These are phyloP conservation scores for Lepidonotus clava DNA, from an alignment of 2,888 invertebrate genomes.

Conservation along the genomic window DNA sequence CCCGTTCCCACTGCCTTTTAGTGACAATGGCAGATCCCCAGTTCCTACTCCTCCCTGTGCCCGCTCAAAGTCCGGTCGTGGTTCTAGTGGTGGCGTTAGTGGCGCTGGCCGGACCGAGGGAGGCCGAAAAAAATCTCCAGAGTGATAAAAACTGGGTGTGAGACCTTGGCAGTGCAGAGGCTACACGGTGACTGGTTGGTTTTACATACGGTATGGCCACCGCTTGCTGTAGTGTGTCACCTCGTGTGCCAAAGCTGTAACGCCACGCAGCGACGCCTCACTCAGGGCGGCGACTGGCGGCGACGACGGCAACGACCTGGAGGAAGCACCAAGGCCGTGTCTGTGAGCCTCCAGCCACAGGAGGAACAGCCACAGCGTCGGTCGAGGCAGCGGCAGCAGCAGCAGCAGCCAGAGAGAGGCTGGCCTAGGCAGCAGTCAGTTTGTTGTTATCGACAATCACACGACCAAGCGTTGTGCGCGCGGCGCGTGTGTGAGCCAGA, in stretches of 20 bases:
- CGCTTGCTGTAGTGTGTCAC: neutral
- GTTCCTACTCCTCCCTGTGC: neutral
- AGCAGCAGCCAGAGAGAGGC: slow-evolving; percentile 20
- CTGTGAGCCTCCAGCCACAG: neutral
- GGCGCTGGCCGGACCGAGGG: neutral
- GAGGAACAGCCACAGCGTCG: neutral
- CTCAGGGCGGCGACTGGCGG: neutral
- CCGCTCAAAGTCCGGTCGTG: neutral
- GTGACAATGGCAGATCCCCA: neutral
- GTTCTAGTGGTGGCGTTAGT: neutral
- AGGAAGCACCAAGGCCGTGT: neutral
- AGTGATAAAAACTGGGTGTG: neutral
- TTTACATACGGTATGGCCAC: too few relatives aligned
- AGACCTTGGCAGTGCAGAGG: too few relatives aligned
- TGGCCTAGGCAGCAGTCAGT: slow-evolving; percentile 6
- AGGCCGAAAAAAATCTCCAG: neutral
- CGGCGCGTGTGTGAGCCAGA: neutral
- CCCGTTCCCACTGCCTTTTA: neutral
- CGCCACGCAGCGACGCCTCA: neutral
- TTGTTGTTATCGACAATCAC: slow-evolving; percentile 47
- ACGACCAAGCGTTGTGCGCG: neutral
- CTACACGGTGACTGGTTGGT: too few relatives aligned
- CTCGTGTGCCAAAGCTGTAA: neutral
- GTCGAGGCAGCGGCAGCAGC: neutral
- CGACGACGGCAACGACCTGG: neutral